Evolutionary conservation across 2,888 invertebrate species (phyloP), one percentile per base, ranked within the genome.

Genomic region (Siphlonurus alternatus): DNA sequence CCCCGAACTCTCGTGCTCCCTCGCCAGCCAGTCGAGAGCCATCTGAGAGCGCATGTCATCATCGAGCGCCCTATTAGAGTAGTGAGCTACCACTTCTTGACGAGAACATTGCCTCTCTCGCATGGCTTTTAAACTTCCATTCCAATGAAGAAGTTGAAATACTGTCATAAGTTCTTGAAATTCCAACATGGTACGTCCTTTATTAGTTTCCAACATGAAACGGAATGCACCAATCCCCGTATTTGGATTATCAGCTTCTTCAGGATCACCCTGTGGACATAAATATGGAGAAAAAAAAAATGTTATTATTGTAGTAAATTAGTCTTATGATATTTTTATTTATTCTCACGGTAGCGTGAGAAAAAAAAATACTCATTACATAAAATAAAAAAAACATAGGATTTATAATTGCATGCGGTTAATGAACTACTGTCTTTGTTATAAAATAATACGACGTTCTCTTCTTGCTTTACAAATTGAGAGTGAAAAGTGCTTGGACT

Each of bases 121-220:
- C 94, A 95, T 94, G 59, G 94, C 94, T 23, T 59, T 56, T 54
- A 64, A 61, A 69, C 92, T 93, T n/a, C 95, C 95, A 76, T 95
- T 95, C 95, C 95, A 95, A 77, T 95, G 95, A 63, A 95, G 80
- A 69, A 95, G 80, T 78, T 95, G 94, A 78, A 95, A 95, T 61
- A 95, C 94, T n/a, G 94, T 95, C 95, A 95, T 95, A 72, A 95
- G 78, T 75, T 95, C 94, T 77, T 95, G 94, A 79, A 94, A 95
- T 76, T 95, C 94, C 68, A 95, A 80, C 94, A 95, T 94, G 63
- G 94, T 93, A 68, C 93, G 85, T 0, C 83, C 82, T 67, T 79
- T 80, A 73, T 83, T 83, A 65, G 82, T 79, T 70, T 84, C 83
- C 67, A 84, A 74, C 83, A 84, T 83, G 71, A 83, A 83, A 66